Conservation (phyloP, 2,888 invertebrate species). For the Ophion ventricosus region DNA sequence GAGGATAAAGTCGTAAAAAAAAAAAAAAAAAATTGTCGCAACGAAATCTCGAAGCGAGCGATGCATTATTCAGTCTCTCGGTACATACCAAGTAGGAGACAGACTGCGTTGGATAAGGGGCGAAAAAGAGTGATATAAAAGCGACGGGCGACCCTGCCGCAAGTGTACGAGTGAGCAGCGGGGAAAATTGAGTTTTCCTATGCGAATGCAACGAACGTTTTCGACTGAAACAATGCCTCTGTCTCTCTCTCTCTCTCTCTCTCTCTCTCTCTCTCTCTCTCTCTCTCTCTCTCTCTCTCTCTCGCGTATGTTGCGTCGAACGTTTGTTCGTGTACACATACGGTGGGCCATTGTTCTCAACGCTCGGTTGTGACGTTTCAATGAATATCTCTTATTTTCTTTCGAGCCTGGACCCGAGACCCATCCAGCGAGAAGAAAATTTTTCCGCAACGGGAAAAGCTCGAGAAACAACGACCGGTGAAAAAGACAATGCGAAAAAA, state of each 20-base stretch:
- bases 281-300: slow-evolving; percentile 3
- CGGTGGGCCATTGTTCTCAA: slow-evolving; percentile 28
- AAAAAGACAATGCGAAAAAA: slow-evolving; percentile 15
- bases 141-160: slow-evolving; percentile 9
- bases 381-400: slow-evolving; percentile 18
- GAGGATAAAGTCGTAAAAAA: neutral
- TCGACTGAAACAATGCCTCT: slow-evolving; percentile 51
- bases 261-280: neutral
- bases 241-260: neutral
- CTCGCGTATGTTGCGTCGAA: neutral
- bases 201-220: slow-evolving; percentile 50
- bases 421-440: slow-evolving; percentile 12
- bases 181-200: slow-evolving; percentile 58
- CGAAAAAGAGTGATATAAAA: slow-evolving; percentile 28
- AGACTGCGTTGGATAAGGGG: slow-evolving; percentile 25
- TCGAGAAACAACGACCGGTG: neutral
- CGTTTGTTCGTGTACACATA: slow-evolving; percentile 27
- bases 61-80: slow-evolving; percentile 45
- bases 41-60: slow-evolving; percentile 20
- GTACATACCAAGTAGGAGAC: neutral
- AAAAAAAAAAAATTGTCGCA: neutral
- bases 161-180: slow-evolving; percentile 23
- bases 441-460: neutral
- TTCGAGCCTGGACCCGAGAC: neutral
- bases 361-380: slow-evolving; percentile 18